Conservation (phyloP, 2,113 vertebrate genomes). For the Thryonomys swinderianus region DNA sequence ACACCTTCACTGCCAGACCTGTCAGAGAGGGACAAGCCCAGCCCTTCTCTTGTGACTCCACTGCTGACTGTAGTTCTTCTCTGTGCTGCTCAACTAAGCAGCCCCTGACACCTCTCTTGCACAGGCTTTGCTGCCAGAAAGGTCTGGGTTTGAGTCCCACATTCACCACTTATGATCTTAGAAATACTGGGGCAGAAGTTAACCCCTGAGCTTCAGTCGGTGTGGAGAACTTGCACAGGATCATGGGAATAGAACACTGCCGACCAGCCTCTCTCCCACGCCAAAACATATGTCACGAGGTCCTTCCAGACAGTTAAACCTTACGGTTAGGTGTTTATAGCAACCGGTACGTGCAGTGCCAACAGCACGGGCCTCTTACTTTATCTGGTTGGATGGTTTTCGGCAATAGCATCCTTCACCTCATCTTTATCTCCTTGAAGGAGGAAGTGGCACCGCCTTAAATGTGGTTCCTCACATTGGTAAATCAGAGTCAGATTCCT, state of each 20-base stretch:
- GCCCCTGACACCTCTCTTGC: rapidly evolving
- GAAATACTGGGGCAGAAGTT: rapidly evolving
- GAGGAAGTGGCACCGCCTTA: background rate
- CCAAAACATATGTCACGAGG: background rate
- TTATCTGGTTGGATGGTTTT: background rate
- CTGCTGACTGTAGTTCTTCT: rapidly evolving
- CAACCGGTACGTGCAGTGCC: background rate
- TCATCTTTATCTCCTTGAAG: background rate
- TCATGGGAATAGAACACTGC: rapidly evolving
- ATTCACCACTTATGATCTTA: background rate
- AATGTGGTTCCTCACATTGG: background rate
- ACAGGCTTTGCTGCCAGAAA: background rate
- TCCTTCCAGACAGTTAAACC: background rate
- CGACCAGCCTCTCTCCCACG: background rate
- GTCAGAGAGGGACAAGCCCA: rapidly evolving
- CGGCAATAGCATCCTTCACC: background rate
- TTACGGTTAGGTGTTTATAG: background rate
- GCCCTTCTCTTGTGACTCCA: rapidly evolving
- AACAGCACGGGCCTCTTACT: background rate
- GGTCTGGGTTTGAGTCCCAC: background rate
- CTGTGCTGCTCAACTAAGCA: background rate
- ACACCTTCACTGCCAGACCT: too few species aligned
- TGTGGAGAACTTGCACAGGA: background rate
- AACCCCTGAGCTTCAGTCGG: background rate
- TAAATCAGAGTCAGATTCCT: slow-evolving; percentile 65